Evolutionary conservation across 2,113 vertebrate species (phyloP).

Genomic region (Urocitellus parryii): DNA sequence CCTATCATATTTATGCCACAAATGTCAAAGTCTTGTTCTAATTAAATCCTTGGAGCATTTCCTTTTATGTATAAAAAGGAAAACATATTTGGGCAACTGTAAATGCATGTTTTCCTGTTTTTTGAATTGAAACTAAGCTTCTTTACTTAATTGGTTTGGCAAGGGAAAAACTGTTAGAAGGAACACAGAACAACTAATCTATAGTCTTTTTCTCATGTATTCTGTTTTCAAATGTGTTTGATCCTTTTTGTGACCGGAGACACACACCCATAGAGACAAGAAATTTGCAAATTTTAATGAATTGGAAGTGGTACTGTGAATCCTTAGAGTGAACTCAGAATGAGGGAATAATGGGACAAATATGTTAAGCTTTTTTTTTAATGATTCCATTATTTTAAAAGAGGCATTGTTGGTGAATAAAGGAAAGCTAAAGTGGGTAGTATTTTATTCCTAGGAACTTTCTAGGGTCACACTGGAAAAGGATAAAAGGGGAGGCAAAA

Average conservation of each 20-base stretch:
- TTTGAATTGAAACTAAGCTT: constrained; percentile 71
- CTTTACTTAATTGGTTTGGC: constrained; percentile 77
- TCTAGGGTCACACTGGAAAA: background rate
- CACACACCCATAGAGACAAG: constrained; percentile 5
- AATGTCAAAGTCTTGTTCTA: constrained; percentile 78
- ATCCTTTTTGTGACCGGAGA: constrained; percentile 56
- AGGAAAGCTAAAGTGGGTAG: constrained; percentile 24
- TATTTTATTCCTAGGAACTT: background rate
- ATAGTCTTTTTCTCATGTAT: constrained; percentile 4
- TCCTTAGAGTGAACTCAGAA: constrained; percentile 62
- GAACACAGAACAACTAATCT: constrained; percentile 65
- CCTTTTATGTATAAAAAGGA: constrained; percentile 58
- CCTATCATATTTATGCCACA: constrained; percentile 74
- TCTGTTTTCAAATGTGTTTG: constrained; percentile 66
- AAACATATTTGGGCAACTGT: constrained; percentile 50
- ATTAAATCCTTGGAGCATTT: constrained; percentile 82
- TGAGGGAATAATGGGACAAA: constrained; percentile 39
- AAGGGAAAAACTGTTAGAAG: constrained; percentile 66
- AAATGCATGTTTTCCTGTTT: constrained; percentile 36
- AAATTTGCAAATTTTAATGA: constrained; percentile 76
- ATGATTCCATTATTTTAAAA: background rate
- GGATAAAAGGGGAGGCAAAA: background rate
- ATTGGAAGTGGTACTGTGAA: constrained; percentile 28
- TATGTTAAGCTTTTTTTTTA: background rate
- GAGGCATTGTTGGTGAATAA: constrained; percentile 27